A percentile compares a stretch with the other conserved stretches of the same genome.
phyloP scores from a whole-genome alignment of 2,797 vertebrate species.

The Cynodonichthys magdalenae region DNA sequence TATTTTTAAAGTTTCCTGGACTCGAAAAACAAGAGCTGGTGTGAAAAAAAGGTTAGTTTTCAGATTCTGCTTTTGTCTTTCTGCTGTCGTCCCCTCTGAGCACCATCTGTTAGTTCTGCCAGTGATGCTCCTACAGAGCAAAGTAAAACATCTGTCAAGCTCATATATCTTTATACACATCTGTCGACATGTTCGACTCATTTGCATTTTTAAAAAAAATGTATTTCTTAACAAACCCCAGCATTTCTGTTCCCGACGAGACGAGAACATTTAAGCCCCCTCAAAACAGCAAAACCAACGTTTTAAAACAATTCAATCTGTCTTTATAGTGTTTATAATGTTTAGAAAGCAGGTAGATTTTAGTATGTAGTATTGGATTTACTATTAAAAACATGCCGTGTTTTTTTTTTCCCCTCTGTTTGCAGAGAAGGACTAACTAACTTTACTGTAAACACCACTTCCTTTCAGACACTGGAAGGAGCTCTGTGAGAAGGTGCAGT shows the following conservation, averaged over 20 bases:
- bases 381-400: not conserved
- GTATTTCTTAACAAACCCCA: too few relatives aligned
- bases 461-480: conserved; percentile 87
- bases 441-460: not conserved
- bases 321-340: too few relatives aligned
- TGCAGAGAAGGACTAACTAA: conserved; percentile 2
- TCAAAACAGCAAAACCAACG: too few relatives aligned
- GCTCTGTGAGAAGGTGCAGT: conserved; percentile 82
- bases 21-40: conserved; percentile 11
- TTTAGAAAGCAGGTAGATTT: not conserved
- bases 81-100: not conserved
- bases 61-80: not conserved
- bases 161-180: conserved; percentile 8
- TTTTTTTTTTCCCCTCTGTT: not conserved
- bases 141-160: conserved; percentile 14
- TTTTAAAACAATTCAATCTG: too few relatives aligned
- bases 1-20: conserved; percentile 19
- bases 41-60: not conserved
- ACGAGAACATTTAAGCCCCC: too few relatives aligned
- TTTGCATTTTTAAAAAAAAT: too few relatives aligned
- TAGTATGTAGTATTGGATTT: not conserved
- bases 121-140: conserved; percentile 1
- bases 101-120: conserved; percentile 13
- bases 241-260: too few relatives aligned
- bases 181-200: not conserved